These are phyloP conservation scores for Sipha maydis DNA, from an alignment of 2,888 invertebrate genomes.

Conservation along the genomic window DNA sequence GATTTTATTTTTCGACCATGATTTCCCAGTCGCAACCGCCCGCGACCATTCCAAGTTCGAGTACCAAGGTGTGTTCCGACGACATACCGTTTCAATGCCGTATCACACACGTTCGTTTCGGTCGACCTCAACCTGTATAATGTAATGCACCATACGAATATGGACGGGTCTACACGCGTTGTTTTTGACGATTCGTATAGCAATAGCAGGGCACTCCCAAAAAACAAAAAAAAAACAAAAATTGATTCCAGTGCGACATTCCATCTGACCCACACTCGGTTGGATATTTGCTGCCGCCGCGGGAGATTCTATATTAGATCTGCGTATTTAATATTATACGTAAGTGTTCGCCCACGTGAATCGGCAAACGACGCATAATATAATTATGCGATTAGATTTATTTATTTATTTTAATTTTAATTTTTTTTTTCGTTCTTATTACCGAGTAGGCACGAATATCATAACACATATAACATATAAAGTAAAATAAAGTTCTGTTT, in stretches of 20 bases:
- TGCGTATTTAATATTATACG: background rate
- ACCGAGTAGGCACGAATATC: too few species aligned
- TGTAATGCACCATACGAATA: background rate
- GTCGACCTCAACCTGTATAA: constrained; percentile 9
- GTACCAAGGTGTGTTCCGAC: background rate
- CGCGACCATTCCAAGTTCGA: too few species aligned
- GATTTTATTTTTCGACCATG: too few species aligned
- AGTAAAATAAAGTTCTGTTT: too few species aligned
- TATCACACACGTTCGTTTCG: background rate
- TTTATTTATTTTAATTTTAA: too few species aligned
- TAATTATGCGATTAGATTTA: background rate
- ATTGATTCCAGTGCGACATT: constrained; percentile 20
- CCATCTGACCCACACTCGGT: constrained; percentile 30
- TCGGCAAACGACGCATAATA: background rate
- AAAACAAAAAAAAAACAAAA: constrained; percentile 30
- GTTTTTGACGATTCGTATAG: background rate
- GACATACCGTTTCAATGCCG: background rate
- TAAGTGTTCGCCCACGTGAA: background rate
- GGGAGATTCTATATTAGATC: constrained; percentile 13
- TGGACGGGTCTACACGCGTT: background rate
- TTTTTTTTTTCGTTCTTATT: too few species aligned
- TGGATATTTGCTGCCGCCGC: constrained; percentile 6
- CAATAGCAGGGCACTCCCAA: constrained; percentile 11
- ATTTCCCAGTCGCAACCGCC: too few species aligned
- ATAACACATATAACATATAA: too few species aligned